Evolutionary conservation across 1,140 invertebrate species (phyloP).

Genomic region (Maniola jurtina): DNA sequence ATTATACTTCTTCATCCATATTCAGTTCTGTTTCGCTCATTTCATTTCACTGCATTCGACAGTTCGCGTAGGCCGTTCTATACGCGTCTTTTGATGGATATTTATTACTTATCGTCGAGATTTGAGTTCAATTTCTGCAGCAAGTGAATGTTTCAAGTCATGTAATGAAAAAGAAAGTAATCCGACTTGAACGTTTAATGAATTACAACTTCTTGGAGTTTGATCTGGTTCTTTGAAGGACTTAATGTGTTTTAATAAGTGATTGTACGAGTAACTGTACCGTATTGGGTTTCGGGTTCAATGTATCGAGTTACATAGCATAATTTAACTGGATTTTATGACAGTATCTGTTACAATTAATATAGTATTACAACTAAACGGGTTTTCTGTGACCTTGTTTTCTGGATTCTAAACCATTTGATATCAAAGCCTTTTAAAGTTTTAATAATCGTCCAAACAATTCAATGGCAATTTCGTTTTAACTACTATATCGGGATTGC

Average conservation of each 20-base stretch:
- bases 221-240: neutral
- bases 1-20: neutral
- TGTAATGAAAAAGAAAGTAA: slow-evolving; percentile 24
- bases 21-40: neutral
- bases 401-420: neutral
- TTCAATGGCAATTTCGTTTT: neutral
- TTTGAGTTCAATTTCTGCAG: slow-evolving; percentile 34
- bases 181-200: neutral
- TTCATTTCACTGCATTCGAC: neutral
- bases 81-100: slow-evolving; percentile 17
- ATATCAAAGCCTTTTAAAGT: too few relatives aligned
- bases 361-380: neutral
- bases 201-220: neutral
- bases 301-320: neutral
- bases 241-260: slow-evolving; percentile 24
- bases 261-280: slow-evolving; percentile 6
- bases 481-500: too few relatives aligned
- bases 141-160: slow-evolving; percentile 25
- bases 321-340: neutral
- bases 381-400: neutral
- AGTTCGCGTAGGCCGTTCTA: neutral
- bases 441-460: neutral
- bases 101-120: slow-evolving; percentile 22
- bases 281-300: neutral
- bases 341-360: neutral